Percentiles rank a stretch among this genome's conserved stretches.
These are phyloP conservation scores for Trochalopteron elliotii DNA, from an alignment of 2,113 vertebrate species.

Conservation along the genomic window DNA sequence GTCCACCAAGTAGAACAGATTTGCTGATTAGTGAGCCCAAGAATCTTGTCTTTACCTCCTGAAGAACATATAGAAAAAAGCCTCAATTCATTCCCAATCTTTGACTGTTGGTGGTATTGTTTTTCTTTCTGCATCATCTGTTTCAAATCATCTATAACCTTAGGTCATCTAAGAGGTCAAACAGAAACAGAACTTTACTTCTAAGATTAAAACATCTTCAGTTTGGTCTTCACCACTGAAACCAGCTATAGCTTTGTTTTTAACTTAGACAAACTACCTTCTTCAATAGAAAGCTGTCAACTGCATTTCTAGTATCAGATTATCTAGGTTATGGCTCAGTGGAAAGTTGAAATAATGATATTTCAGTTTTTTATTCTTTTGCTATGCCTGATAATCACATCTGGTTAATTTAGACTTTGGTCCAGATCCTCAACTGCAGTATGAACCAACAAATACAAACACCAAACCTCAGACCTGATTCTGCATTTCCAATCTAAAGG, in stretches of 20 bases:
- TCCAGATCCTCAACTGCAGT: not conserved
- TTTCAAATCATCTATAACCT: slow-evolving; percentile 35
- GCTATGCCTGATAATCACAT: not conserved
- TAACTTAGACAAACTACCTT: not conserved
- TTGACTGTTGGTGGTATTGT: slow-evolving; percentile 47
- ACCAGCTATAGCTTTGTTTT: not conserved
- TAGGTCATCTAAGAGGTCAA: not conserved
- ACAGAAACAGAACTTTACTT: not conserved
- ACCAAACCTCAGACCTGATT: not conserved
- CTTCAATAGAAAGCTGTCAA: not conserved
- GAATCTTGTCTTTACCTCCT: not conserved
- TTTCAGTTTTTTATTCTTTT: not conserved
- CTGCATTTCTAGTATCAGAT: not conserved
- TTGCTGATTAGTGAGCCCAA: not conserved
- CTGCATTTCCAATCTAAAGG: not conserved
- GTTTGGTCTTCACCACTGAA: not conserved
- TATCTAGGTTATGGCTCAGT: not conserved
- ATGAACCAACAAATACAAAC: not conserved
- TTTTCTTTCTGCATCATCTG: slow-evolving; percentile 51
- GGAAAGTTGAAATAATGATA: not conserved
- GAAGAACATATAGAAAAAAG: not conserved
- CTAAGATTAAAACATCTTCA: not conserved
- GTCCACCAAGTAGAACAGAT: not conserved
- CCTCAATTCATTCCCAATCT: not conserved
- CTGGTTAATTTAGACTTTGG: not conserved